Evolutionary conservation across 1,140 invertebrate species (phyloP).

Genomic region (Mesaphorura yosii): DNA sequence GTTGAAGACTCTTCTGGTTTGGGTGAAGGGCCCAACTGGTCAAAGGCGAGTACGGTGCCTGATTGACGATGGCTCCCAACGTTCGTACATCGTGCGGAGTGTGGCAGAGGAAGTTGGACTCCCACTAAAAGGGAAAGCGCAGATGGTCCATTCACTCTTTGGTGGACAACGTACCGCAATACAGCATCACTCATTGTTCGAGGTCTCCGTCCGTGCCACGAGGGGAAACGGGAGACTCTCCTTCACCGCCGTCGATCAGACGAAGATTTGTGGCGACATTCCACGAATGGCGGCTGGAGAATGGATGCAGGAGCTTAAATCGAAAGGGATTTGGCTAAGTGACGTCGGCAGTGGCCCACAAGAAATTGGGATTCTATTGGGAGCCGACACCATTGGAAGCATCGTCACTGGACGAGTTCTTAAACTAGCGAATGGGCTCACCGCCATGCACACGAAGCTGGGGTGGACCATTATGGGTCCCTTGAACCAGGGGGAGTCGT

Average conservation of each 20-base stretch:
- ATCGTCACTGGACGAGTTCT: conserved; percentile 29
- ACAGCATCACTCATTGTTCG: neutral
- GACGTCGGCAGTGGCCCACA: neutral
- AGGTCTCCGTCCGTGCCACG: neutral
- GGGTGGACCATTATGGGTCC: conserved; percentile 34
- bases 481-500: conserved; percentile 5
- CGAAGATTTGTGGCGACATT: conserved; percentile 8
- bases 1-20: conserved; percentile 6
- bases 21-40: neutral
- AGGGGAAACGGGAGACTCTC: neutral
- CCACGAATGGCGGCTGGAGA: neutral
- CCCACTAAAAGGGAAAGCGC: neutral
- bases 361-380: conserved; percentile 15
- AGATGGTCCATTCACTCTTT: conserved; percentile 5
- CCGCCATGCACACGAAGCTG: conserved; percentile 34
- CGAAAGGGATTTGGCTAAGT: conserved; percentile 4
- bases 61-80: conserved; percentile 11
- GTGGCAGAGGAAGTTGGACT: neutral
- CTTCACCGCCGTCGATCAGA: neutral
- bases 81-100: neutral
- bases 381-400: conserved; percentile 1
- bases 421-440: conserved; percentile 31
- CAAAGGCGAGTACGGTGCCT: neutral
- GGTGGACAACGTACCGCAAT: neutral
- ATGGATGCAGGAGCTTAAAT: conserved; percentile 8